Percentiles rank a stretch among this genome's conserved stretches.
phyloP scores from a whole-genome alignment of 37 sponge, comb jelly and placozoan species.

The Aplysina aerophoba region DNA sequence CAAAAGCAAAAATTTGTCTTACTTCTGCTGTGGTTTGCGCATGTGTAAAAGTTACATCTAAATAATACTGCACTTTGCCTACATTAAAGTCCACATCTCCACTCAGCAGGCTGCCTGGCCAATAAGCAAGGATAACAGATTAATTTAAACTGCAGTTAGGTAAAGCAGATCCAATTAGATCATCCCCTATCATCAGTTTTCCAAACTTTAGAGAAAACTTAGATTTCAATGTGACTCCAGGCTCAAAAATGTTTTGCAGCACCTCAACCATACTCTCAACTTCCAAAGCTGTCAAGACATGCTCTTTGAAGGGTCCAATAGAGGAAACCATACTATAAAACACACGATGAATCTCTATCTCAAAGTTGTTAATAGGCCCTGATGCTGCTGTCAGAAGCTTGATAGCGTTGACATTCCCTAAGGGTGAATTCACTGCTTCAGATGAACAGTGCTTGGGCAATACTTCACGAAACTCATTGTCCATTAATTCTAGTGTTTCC shows the following conservation, averaged over 20 bases:
- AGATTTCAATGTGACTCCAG: background rate
- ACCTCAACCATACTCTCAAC: constrained; percentile 5
- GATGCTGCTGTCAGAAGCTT: constrained; percentile 9
- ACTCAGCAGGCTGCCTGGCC: constrained; percentile 43
- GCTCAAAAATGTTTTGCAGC: background rate
- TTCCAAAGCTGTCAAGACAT: constrained; percentile 6
- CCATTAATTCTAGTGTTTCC: background rate
- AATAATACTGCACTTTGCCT: constrained; percentile 43
- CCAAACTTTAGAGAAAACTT: constrained; percentile 16
- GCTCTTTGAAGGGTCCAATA: constrained; percentile 24
- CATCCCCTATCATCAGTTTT: constrained; percentile 15
- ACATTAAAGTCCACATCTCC: constrained; percentile 19
- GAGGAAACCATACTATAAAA: constrained; percentile 12
- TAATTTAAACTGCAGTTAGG: constrained; percentile 12
- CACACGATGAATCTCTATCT: background rate
- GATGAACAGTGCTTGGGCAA: constrained; percentile 27
- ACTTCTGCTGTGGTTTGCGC: background rate
- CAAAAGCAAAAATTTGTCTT: constrained; percentile 37
- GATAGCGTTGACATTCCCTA: constrained; percentile 13
- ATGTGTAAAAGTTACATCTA: background rate
- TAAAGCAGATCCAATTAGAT: constrained; percentile 45
- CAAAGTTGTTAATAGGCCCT: constrained; percentile 16
- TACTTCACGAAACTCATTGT: background rate
- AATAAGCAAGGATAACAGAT: constrained; percentile 45
- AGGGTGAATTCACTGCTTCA: background rate